A percentile compares a stretch with the other conserved stretches of the same genome.
Conservation (phyloP, 2,888 invertebrate genomes). For the Deilephila elpenor region DNA sequence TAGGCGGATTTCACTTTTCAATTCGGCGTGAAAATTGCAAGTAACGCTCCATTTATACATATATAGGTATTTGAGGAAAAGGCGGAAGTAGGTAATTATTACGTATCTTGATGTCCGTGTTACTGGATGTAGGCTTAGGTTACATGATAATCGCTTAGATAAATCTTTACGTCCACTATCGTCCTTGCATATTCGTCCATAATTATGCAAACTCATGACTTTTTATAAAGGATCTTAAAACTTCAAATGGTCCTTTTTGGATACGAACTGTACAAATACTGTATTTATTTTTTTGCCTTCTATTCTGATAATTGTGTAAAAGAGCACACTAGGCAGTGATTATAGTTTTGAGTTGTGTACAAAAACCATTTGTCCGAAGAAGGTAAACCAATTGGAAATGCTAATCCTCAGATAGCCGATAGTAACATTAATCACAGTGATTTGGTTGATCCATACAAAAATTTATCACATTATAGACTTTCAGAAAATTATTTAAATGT, state of each 20-base stretch:
- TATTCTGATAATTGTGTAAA: no score
- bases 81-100: slow-evolving; percentile 16
- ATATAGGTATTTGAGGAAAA: background rate
- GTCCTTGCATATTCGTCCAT: background rate
- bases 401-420: no score
- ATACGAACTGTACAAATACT: background rate
- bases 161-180: background rate
- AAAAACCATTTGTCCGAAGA: no score
- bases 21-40: slow-evolving; percentile 26
- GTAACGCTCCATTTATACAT: background rate
- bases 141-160: background rate
- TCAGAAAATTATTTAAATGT: no score
- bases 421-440: no score
- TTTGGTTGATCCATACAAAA: no score
- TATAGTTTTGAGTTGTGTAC: no score
- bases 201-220: background rate
- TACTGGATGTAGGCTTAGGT: background rate
- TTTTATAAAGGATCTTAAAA: background rate
- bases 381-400: no score
- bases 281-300: no score
- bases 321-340: no score
- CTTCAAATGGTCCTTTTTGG: background rate
- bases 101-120: background rate
- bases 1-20: slow-evolving; percentile 43
- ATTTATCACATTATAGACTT: no score